Base-by-base conservation (phyloP, 1,140 invertebrate species). In the Drosophila jambulina region DNA sequence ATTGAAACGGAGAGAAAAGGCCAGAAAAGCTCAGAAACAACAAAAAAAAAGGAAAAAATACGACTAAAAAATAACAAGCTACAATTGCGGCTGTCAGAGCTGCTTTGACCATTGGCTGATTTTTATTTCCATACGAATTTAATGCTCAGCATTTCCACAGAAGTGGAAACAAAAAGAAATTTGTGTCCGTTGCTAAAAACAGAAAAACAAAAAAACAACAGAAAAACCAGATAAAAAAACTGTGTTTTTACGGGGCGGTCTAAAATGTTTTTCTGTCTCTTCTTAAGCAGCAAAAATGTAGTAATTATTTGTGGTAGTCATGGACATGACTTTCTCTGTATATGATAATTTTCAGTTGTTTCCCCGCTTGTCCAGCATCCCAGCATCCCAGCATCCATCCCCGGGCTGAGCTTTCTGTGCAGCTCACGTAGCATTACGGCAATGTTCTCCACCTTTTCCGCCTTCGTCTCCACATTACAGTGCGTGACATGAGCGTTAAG, bases 401-500 rank as follows among this genome's bases (percentile, higher is more conserved):
- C 38, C 23, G 0, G 19, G 64, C 23, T 27, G 12, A 7, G 32
- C 32, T 59, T 3, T 36, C n/a, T 48, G 15, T 32, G 19, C 15
- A 15, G 49, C 32, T 56, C 53, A 56, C 53, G 53, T 56, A 56
- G 53, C 53, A 56, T 38, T 56, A 56, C 32, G 53, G 9, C 34
- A 36, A 17, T 56, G n/a, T 46, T 49, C 21, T 49, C 13, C 29
- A 38, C 63, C 38, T 57, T 69, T 69, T 23, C 36, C 17, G 8
- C 53, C 53, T 8, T 36, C 34, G 69, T 57, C 48, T 65, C 15
- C 36, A 32, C 62, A 77, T 58, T 67, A 56, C 71, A 51, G 63
- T 78, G 75, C 75, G 75, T 78, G 75, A 78, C 75, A 78, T 69
- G 75, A 25, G 75, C 75, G 75, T 78, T 78, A 78, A 77, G 74